Evolutionary conservation across 2,113 vertebrate species (phyloP), one percentile per base, ranked within the genome.

Genomic region (Eulemur macaco): DNA sequence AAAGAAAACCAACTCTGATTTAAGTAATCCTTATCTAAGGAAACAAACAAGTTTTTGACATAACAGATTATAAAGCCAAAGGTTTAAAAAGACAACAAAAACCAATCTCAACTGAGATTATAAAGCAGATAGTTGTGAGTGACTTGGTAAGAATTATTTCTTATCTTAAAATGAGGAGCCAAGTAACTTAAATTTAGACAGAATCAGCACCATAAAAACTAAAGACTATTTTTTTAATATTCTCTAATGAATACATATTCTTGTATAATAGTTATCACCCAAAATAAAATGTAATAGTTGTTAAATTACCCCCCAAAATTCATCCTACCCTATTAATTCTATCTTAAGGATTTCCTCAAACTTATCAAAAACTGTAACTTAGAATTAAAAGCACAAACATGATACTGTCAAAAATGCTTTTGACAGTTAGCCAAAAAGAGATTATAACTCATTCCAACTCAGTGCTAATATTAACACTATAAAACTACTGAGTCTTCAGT

Each of bases 11-110:
- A 87, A 96, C 34, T 31, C 37, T 78, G 31, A 74, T 60, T 85
- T 93, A 93, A 97, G 56, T 89, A 84, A 96, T 50, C 1, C 5
- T 96, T 81, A 96, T 31, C 27, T 95, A 83, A 60, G 31, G 17
- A 23, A 84, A 90, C 27, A 77, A 66, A 34, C 29, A 58, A 88
- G 6, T 63, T 84, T 29, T 73, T 69, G 42, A 74, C 27, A 18
- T 63, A 91, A 90, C 50, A 94, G 78, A 89, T 45, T 68, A 66
- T 64, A 86, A 96, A 73, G 18, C 10, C 63, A 90, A 68, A 93
- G 52, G 14, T 23, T 91, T 96, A 69, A 89, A 95, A 89, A 88
- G 27, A 90, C 52, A 82, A 4, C 9, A 54, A 63, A 94, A 42
- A 39, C 14, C 74, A 87, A 29, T 60, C 47, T 73, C 56, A 76